Evolutionary conservation across 1,140 invertebrate genomes (phyloP).

Genomic region (Aleiodes sp.): DNA sequence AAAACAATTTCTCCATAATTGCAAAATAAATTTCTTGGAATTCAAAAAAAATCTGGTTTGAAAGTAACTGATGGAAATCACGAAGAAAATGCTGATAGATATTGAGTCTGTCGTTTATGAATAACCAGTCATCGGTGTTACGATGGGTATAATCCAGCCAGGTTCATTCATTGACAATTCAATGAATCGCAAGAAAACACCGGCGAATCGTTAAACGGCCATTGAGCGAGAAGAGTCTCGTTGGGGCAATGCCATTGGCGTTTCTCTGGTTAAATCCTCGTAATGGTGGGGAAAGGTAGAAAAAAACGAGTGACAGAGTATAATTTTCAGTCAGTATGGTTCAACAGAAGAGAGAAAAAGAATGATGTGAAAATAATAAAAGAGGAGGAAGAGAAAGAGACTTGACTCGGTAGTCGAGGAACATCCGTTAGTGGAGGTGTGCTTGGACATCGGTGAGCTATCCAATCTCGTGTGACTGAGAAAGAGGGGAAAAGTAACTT

Average conservation of each 20-base stretch:
- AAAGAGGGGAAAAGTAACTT: background rate
- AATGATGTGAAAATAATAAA: too few species aligned
- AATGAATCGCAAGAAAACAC: slow-evolving; percentile 35
- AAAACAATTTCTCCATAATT: too few species aligned
- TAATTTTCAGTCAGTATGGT: too few species aligned
- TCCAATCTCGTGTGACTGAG: background rate
- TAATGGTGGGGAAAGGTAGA: slow-evolving; percentile 13
- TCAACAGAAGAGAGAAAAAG: background rate
- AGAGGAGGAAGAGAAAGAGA: slow-evolving; percentile 13
- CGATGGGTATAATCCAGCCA: slow-evolving; percentile 11
- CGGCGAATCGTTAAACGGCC: slow-evolving; percentile 36
- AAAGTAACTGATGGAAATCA: too few species aligned
- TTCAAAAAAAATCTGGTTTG: too few species aligned
- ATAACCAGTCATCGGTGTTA: background rate
- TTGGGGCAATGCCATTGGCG: background rate
- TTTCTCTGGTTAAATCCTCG: background rate
- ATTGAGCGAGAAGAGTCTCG: slow-evolving; percentile 30
- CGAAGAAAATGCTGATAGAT: background rate
- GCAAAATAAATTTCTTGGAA: too few species aligned
- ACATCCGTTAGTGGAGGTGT: slow-evolving; percentile 32
- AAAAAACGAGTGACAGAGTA: background rate
- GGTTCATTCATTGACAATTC: slow-evolving; percentile 38
- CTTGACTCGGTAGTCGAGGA: slow-evolving; percentile 25
- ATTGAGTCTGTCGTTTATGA: background rate
- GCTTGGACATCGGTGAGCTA: slow-evolving; percentile 10